Evolutionary conservation across 2,888 invertebrate species (phyloP), one percentile per base, ranked within the genome.

Genomic region (Xanthorhoe spadicearia): DNA sequence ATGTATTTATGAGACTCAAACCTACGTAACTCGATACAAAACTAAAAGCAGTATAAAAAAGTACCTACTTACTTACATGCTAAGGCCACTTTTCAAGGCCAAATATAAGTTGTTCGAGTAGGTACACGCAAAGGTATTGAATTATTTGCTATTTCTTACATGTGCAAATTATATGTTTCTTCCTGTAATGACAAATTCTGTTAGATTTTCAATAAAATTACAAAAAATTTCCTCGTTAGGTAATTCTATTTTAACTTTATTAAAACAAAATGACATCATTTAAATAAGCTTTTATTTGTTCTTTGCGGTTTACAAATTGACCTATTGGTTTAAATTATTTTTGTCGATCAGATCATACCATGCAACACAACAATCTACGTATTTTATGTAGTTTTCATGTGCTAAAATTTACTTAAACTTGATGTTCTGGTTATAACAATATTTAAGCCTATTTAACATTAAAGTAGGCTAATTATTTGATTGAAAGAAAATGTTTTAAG

Each of bases 301-400:
- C 32, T 72, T 64, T 38, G 19, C 49, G 68, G 62, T 49, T 67
- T 2, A 13, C 50, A 73, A 23, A 72, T 74, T 71, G 64, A 73
- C 59, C 57, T 69, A 73, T 75, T 74, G 72, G 69, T 74, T 64
- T 64, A 64, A 51, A 23, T 61, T 74, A 51, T 54, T 57, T 46
- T 68, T 69, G 70, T 71, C 48, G 49, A 54, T 63, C 2, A 23
- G 23, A 23, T 23, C 23, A 23, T 23, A 23, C 38, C 64, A 59
- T 64, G 58, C 60, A 64, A 64, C 53, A 54, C 62, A 67, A 57
- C 49, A 67, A 64, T 66, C 50, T 15, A 38, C 43, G 53, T 50
- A 58, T 32, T n/a, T 17, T 28, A 10, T 18, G 38, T 43, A n/a
- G 38, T 18, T 61, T 32, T 48, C 1, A 50, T 55, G 50, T 56